These are phyloP conservation scores for Cygnus buccinator DNA, from an alignment of 2,113 vertebrate species.

Conservation along the genomic window DNA sequence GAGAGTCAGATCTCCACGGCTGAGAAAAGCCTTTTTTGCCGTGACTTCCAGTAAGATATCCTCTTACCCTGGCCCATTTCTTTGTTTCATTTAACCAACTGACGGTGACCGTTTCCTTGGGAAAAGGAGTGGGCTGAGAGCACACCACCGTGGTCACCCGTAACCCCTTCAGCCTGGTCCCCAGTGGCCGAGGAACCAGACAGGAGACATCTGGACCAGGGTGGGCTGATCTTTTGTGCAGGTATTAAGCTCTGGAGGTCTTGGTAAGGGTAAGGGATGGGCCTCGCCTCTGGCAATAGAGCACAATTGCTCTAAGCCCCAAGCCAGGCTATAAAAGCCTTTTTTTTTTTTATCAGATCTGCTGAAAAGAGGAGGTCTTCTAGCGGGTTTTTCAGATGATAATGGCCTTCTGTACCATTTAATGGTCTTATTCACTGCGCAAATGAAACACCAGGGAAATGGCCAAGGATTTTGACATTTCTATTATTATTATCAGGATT, in stretches of 20 bases:
- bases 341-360: fast-evolving
- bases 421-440: not conserved
- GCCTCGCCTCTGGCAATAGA: not conserved
- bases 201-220: not conserved
- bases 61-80: not conserved
- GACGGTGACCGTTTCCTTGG: not conserved
- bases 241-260: fast-evolving
- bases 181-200: not conserved
- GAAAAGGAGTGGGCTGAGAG: not conserved
- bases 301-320: not conserved
- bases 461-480: not conserved
- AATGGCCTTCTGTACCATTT: not conserved
- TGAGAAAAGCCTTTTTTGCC: not conserved
- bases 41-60: fast-evolving
- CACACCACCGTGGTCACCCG: not conserved
- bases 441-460: not conserved
- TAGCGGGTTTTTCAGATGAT: not conserved
- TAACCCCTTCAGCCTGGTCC: not conserved
- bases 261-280: too few species aligned
- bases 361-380: not conserved
- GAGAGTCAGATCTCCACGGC: not conserved
- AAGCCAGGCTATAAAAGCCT: not conserved
- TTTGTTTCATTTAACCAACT: not conserved
- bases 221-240: not conserved
- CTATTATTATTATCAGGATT: not conserved